A percentile compares a stretch with the other conserved stretches of the same genome.
phyloP scores from a whole-genome alignment of 2,888 invertebrate species.

The Trimorus sp. region DNA sequence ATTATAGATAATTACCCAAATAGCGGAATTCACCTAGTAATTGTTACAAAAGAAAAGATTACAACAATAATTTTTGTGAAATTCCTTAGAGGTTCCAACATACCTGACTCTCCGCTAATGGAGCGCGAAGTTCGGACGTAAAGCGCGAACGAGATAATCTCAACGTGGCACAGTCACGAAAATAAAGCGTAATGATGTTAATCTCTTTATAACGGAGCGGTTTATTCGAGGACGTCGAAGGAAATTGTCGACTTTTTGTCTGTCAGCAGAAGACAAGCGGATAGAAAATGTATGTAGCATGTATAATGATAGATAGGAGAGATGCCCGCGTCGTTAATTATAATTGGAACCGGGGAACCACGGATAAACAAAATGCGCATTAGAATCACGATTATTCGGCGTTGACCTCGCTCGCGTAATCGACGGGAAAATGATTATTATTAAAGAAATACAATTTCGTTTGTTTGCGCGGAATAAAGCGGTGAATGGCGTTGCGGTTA shows the following conservation, averaged over 20 bases:
- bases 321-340: constrained; percentile 12
- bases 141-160: constrained; percentile 1
- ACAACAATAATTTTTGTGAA: too few species aligned
- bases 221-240: constrained; percentile 6
- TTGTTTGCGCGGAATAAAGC: constrained; percentile 15
- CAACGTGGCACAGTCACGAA: neutral
- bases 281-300: too few species aligned
- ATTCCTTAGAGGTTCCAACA: too few species aligned
- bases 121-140: neutral
- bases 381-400: too few species aligned
- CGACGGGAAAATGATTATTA: too few species aligned
- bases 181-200: constrained; percentile 25
- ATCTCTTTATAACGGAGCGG: constrained; percentile 12
- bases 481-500: neutral
- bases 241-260: neutral
- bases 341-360: neutral
- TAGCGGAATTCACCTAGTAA: too few species aligned
- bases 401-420: too few species aligned
- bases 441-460: constrained; percentile 11
- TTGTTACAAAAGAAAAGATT: too few species aligned
- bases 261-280: neutral
- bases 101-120: too few species aligned
- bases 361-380: too few species aligned
- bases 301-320: neutral
- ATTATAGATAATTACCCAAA: too few species aligned